Evolutionary conservation across 92 coral and sea anemone genomes (phyloP), one percentile per base, ranked within the genome.

Genomic region (Metridium senile): DNA sequence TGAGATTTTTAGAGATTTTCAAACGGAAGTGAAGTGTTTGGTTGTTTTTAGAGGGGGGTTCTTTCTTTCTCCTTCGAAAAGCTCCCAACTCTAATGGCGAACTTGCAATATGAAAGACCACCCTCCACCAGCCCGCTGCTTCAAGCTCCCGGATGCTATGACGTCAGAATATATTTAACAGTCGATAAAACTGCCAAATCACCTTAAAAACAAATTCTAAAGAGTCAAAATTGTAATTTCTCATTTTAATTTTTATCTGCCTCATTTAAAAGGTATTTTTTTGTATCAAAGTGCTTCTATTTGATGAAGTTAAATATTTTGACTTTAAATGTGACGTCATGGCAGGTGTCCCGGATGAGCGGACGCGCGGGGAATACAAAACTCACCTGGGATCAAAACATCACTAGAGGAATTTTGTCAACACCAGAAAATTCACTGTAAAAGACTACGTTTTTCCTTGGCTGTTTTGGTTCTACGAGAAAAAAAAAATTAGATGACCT

Each of bases 41-140:
- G 68, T 68, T 43, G 74, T 71, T 78, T 91, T 91, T 91, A 91
- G 97, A 91, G 97, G 97, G 97, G 97, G 97, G 97, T 89, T 82
- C 54, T 75, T 28, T 64, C 75, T 90, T 91, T 81, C 84, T 72
- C 70, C 66, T 79, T 82, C 54, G 81, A 70, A 66, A 77, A 53
- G 68, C 66, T 51, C 61, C 77, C 70, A 67, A 53, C 32, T n/a
- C 68, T 70, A 77, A 87, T 78, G 85, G 91, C 88, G 73, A 72
- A 67, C 74, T 39, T 31, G 81, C 88, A 88, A 88, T 88, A 76
- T 66, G 28, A 43, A 62, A 26, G 51, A 88, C 92, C 92, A 84
- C 92, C 92, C 92, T 88, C 92, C 82, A 73, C 67, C 76, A 66
- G 54, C 43, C n/a, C n/a, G 30, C 1, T 10, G 26, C 1, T 29